Evolutionary conservation across 2,797 vertebrate genomes (phyloP).

Genomic region (Alouatta caraya): DNA sequence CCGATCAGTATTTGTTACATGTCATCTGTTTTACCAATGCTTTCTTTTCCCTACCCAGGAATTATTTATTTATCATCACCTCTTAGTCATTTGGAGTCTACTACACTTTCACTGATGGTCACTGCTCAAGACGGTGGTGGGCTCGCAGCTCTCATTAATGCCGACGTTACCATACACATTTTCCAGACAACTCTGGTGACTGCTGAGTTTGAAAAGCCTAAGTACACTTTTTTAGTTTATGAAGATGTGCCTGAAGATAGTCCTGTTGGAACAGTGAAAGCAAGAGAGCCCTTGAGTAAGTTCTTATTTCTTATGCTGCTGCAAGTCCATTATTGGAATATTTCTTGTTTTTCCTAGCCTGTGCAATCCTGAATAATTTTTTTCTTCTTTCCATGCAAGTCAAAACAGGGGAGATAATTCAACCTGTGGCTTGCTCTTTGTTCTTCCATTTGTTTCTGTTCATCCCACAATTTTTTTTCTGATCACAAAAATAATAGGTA

Average conservation of each 20-base stretch:
- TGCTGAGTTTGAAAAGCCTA: constrained; percentile 89
- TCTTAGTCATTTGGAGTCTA: constrained; percentile 85
- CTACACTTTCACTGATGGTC: constrained; percentile 85
- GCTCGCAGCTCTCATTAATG: constrained; percentile 84
- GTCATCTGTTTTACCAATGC: background rate
- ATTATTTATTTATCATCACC: constrained; percentile 89
- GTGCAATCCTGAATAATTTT: background rate
- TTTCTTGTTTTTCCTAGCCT: background rate
- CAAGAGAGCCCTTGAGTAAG: constrained; percentile 88
- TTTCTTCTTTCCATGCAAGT: background rate
- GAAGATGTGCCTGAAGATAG: constrained; percentile 89
- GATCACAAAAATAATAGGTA: background rate
- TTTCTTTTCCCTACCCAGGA: constrained; percentile 82
- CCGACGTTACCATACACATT: constrained; percentile 89
- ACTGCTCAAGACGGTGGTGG: constrained; percentile 90
- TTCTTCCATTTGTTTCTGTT: background rate
- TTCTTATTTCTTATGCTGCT: background rate
- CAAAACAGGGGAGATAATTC: background rate
- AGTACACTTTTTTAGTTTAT: constrained; percentile 88
- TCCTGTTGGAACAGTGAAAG: constrained; percentile 88
- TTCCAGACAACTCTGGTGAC: constrained; percentile 86
- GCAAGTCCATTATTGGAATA: background rate
- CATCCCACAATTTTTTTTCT: background rate
- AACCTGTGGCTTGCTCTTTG: background rate
- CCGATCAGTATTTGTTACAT: background rate